Evolutionary conservation across 1,140 invertebrate species (phyloP).

Genomic region (Habropoda laboriosa): DNA sequence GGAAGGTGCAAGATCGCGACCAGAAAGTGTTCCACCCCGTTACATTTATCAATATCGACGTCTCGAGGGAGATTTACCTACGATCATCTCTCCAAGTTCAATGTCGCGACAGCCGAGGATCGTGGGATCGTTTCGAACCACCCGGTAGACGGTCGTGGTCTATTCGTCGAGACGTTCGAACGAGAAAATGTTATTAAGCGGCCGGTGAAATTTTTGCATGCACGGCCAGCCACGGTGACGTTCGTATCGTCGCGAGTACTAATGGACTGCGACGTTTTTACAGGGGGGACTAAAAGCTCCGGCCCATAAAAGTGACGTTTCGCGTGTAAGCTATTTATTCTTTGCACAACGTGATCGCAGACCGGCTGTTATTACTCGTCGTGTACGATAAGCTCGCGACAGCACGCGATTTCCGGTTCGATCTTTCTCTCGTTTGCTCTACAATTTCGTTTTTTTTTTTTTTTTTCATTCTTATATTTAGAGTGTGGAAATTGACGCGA

Average conservation of each 20-base stretch:
- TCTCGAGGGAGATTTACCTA: no score
- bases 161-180: conserved; percentile 22
- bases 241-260: conserved; percentile 55
- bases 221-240: conserved; percentile 53
- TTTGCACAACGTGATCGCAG: conserved; percentile 32
- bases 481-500: no score
- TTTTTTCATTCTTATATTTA: background rate
- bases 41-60: no score
- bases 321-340: conserved; percentile 63
- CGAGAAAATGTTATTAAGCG: conserved; percentile 38
- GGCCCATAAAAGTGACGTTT: conserved; percentile 69
- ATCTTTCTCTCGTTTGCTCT: background rate
- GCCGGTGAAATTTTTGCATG: conserved; percentile 45
- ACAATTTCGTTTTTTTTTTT: background rate
- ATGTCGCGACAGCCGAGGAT: no score
- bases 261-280: conserved; percentile 73
- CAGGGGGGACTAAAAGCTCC: conserved; percentile 70
- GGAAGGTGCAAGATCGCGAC: no score
- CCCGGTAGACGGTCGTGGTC: background rate
- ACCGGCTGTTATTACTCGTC: conserved; percentile 28
- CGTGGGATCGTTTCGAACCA: background rate
- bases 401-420: conserved; percentile 17
- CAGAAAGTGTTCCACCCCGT: no score
- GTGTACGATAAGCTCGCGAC: conserved; percentile 16
- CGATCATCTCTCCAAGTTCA: no score